Percentiles rank a stretch among this genome's conserved stretches.
These are phyloP conservation scores for Anoplius nigerrimus DNA, from an alignment of 2,888 invertebrate species.

Conservation along the genomic window DNA sequence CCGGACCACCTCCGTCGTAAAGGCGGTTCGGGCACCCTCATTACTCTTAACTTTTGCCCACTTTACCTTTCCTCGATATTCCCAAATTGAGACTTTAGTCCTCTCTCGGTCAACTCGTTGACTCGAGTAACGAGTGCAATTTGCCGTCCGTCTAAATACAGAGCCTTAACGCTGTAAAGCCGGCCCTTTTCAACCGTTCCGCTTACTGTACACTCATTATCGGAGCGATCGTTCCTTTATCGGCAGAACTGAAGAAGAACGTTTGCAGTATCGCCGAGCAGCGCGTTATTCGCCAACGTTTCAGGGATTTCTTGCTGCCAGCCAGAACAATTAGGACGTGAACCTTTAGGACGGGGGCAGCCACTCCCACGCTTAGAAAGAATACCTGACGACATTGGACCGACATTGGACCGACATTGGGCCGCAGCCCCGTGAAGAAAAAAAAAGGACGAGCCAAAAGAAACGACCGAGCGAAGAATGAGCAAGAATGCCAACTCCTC, in stretches of 20 bases:
- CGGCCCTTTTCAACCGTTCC: background rate
- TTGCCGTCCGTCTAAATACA: slow-evolving; percentile 18
- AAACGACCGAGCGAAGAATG: slow-evolving; percentile 22
- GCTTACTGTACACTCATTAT: background rate
- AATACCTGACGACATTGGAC: slow-evolving; percentile 31
- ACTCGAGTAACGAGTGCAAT: slow-evolving; percentile 16
- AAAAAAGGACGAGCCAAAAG: slow-evolving; percentile 22
- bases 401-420: slow-evolving; percentile 25
- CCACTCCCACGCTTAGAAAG: slow-evolving; percentile 41
- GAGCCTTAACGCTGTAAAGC: slow-evolving; percentile 10
- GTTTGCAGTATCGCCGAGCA: too few species aligned
- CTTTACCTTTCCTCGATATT: too few species aligned
- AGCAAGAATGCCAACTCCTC: slow-evolving; percentile 18
- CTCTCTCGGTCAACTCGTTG: background rate
- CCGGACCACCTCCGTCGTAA: too few species aligned
- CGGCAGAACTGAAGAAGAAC: background rate
- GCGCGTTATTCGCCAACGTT: too few species aligned
- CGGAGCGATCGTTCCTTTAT: background rate
- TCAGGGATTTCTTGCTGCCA: background rate
- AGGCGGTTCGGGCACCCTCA: too few species aligned
- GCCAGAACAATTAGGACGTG: slow-evolving; percentile 28
- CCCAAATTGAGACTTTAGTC: background rate
- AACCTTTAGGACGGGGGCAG: slow-evolving; percentile 28
- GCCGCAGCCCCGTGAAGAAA: slow-evolving; percentile 10
- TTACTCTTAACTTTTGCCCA: too few species aligned